phyloP scores from a whole-genome alignment of 1,140 invertebrate species.

The Lordiphosa mommai region DNA sequence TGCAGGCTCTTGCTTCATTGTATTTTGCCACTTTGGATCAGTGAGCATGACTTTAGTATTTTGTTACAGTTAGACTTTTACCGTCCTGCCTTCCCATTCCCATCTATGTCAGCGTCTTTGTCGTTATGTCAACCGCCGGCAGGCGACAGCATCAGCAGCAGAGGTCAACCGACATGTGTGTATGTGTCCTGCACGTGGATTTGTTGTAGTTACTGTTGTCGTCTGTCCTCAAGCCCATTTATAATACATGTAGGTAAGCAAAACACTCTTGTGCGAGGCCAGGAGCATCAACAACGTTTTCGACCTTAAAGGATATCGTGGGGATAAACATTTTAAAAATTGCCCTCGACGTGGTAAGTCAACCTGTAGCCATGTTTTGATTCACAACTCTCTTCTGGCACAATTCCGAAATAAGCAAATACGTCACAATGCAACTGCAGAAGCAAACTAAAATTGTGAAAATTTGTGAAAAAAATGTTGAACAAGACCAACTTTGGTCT shows the following conservation, averaged over 20 bases:
- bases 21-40: not conserved
- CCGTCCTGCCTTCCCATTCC: not conserved
- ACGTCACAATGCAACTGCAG: constrained; percentile 26
- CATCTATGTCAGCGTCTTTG: constrained; percentile 2
- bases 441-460: constrained; percentile 9
- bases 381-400: constrained; percentile 23
- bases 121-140: constrained; percentile 21
- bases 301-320: constrained; percentile 48
- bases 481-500: constrained; percentile 51
- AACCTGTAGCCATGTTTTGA: constrained; percentile 45
- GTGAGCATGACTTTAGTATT: not conserved
- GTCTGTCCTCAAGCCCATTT: constrained; percentile 54
- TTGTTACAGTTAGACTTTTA: not conserved
- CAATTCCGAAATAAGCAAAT: constrained; percentile 59
- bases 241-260: constrained; percentile 76
- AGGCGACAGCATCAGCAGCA: constrained; percentile 33
- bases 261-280: constrained; percentile 53
- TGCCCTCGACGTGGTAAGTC: constrained; percentile 22
- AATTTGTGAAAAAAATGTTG: constrained; percentile 42
- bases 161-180: constrained; percentile 45
- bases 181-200: constrained; percentile 6
- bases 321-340: constrained; percentile 28
- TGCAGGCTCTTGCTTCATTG: not conserved
- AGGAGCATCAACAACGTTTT: constrained; percentile 2
- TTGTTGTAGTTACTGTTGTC: constrained; percentile 25